Evolutionary conservation across 2,888 invertebrate species (phyloP).

Genomic region (Tenthredo amoena): DNA sequence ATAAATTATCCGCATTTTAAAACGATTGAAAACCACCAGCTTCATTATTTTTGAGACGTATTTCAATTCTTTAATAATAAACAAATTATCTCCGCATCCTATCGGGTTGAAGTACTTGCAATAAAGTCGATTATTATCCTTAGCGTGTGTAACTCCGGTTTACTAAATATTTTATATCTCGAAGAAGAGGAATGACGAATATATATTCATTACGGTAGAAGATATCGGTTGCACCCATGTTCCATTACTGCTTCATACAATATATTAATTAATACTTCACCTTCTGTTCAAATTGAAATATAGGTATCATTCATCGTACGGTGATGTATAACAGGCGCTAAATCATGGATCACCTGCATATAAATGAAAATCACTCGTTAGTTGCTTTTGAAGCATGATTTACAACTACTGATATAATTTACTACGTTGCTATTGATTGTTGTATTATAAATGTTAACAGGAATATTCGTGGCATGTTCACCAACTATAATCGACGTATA

Average conservation of each 20-base stretch:
- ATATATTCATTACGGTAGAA: background rate
- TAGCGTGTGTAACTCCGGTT: no score
- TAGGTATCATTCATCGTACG: conserved; percentile 58
- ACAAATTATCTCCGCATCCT: background rate
- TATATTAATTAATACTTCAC: conserved; percentile 47
- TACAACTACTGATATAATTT: background rate
- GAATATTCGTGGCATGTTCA: conserved; percentile 10
- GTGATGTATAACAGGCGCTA: conserved; percentile 59
- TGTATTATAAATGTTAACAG: conserved; percentile 3
- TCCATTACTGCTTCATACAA: conserved; percentile 1
- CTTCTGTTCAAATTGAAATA: conserved; percentile 62
- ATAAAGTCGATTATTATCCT: no score
- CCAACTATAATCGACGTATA: background rate
- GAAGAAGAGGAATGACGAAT: background rate
- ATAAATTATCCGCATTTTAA: background rate
- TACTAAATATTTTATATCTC: background rate
- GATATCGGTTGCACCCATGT: background rate
- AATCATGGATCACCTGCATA: conserved; percentile 59
- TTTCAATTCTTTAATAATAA: background rate
- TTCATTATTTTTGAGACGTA: no score
- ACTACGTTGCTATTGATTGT: conserved; percentile 5
- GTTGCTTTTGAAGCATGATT: conserved; percentile 27
- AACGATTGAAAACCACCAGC: background rate
- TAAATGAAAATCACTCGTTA: conserved; percentile 58
- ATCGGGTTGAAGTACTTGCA: background rate